Evolutionary conservation across 2,888 invertebrate genomes (phyloP), one percentile per base, ranked within the genome.

Genomic region (Spilarctia lutea): DNA sequence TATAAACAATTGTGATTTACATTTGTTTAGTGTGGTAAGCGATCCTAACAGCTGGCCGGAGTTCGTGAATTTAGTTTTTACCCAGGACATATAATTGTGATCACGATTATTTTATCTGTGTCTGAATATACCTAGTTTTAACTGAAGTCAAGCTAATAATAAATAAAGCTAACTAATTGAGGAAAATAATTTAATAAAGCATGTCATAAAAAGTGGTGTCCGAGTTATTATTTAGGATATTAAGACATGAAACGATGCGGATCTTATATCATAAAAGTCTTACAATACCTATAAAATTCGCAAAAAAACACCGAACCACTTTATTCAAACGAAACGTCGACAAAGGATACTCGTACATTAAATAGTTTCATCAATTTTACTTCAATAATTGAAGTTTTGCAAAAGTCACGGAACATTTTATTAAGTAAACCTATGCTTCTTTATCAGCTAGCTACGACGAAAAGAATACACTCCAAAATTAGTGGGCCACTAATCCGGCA

Each of bases 401-500:
- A 52, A 52, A n/a, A 52, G 52, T n/a, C 8, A 3, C 24, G 24
- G n/a, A 10, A 52, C n/a, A 24, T 52, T 52, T 52, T 20, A 52
- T n/a, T 1, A 48, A 20, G 1, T 3, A 48, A 48, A 18, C 18
- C 18, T 18, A 18, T 45, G 20, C 20, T 24, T 8, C 7, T 24
- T 8, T 20, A 52, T 7, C 0, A 1, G 20, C 24, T 24, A 20
- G 0, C 18, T 18, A 52, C 1, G 0, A 8, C 0, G 0, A 24
- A 8, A 24, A 20, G 20, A 24, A 52, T 24, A 24, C 8, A 24
- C 7, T 20, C 20, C 20, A 48, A 20, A 48, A 7, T 6, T 48
- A 45, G 18, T 48, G 6, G 48, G 7, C 7, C 18, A 20, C 20
- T 48, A 20, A 48, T 18, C 0, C 20, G 18, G 48, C 16, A 45